phyloP scores from a whole-genome alignment of 1,140 invertebrate genomes.

The Phymastichus coffea region DNA sequence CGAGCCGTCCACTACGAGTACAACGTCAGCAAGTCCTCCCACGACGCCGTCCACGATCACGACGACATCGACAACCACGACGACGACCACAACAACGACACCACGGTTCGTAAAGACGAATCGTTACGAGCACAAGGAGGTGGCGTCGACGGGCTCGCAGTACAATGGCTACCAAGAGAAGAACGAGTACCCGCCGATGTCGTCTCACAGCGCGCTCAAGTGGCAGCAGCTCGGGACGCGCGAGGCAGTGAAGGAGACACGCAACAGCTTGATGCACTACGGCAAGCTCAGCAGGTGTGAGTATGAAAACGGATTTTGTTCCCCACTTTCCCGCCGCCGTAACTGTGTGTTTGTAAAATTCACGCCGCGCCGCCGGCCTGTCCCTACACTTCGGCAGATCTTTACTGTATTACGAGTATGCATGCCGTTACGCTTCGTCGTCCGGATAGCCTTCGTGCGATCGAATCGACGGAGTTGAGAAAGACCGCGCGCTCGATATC shows the following conservation, averaged over 20 bases:
- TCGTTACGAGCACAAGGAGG: conserved; percentile 13
- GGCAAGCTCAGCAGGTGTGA: conserved; percentile 42
- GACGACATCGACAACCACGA: conserved; percentile 29
- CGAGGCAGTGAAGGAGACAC: conserved; percentile 45
- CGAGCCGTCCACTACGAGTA: conserved; percentile 1
- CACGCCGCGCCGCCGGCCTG: too few species aligned
- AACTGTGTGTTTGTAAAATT: too few species aligned
- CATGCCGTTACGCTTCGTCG: too few species aligned
- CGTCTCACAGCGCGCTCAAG: conserved; percentile 45
- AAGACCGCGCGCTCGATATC: conserved; percentile 1
- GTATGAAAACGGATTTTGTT: too few species aligned
- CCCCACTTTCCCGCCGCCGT: too few species aligned
- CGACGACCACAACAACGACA: conserved; percentile 30
- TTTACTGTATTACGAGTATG: neutral
- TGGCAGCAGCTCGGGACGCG: conserved; percentile 48
- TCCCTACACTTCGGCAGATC: neutral
- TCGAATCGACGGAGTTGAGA: too few species aligned
- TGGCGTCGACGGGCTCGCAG: conserved; percentile 33
- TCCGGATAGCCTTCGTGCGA: too few species aligned
- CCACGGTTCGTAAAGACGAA: neutral
- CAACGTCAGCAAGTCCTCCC: conserved; percentile 6
- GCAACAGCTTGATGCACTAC: conserved; percentile 38
- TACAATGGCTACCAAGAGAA: conserved; percentile 44
- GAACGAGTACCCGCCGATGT: conserved; percentile 48
- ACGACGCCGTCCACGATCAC: conserved; percentile 34